Evolutionary conservation across 2,113 vertebrate species (phyloP).

Genomic region (Pimephales promelas): DNA sequence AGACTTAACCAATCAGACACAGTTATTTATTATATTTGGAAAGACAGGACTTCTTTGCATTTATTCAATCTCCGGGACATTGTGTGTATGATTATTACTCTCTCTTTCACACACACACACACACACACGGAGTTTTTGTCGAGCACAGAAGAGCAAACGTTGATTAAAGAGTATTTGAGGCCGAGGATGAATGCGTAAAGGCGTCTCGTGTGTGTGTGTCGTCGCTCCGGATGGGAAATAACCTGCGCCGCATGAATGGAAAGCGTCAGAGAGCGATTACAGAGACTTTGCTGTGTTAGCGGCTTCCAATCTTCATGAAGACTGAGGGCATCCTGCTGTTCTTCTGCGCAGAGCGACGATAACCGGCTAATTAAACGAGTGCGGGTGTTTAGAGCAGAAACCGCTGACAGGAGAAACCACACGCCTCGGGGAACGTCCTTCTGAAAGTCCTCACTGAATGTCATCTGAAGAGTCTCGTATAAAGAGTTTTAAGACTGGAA

Average conservation of each 20-base stretch:
- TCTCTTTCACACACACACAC: no score
- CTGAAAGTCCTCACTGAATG: neutral
- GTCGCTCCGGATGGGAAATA: neutral
- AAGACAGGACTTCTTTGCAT: neutral
- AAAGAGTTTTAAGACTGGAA: neutral
- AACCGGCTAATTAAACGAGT: neutral
- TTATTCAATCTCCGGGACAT: neutral
- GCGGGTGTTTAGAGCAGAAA: neutral
- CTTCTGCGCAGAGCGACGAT: neutral
- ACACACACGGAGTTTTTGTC: neutral
- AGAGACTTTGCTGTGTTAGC: slow-evolving; percentile 7
- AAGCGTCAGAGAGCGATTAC: neutral
- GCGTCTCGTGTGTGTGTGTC: neutral
- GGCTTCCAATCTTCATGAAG: neutral
- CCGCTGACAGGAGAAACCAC: neutral
- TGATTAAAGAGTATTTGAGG: neutral
- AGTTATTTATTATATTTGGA: no score
- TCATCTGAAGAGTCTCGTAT: neutral
- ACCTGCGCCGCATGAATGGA: neutral
- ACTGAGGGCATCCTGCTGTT: neutral
- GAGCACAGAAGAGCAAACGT: neutral
- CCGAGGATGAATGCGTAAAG: neutral
- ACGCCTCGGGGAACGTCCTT: no score
- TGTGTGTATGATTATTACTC: neutral
- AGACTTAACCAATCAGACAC: no score